Conservation (phyloP, 2,797 vertebrate species). For the Malurus leucopterus region DNA sequence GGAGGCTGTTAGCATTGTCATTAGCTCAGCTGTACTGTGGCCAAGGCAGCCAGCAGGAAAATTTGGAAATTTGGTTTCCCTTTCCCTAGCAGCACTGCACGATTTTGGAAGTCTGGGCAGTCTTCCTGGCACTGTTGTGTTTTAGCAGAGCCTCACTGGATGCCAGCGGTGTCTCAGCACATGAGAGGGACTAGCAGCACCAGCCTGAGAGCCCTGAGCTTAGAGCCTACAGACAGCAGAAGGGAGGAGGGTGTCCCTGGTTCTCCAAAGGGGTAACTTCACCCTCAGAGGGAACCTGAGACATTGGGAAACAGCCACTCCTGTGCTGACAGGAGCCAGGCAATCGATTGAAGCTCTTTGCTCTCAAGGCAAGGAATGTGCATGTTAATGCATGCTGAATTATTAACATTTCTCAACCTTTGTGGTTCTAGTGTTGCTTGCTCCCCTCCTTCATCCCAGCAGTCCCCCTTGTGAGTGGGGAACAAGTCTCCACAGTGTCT, state of each 20-base stretch:
- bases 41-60: neutral
- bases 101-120: neutral
- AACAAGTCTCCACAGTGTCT: neutral
- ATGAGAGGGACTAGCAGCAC: neutral
- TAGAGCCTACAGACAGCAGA: neutral
- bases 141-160: neutral
- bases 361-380: conserved; percentile 47
- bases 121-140: neutral
- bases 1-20: neutral
- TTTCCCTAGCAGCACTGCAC: neutral
- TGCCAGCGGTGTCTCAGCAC: neutral
- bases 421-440: conserved; percentile 5
- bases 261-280: conserved; percentile 23
- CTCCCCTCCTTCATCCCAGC: neutral
- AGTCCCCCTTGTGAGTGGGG: neutral
- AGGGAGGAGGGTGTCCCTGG: neutral
- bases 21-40: neutral
- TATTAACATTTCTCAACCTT: conserved; percentile 59
- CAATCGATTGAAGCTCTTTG: conserved; percentile 53
- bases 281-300: conserved; percentile 41
- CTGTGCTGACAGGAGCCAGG: conserved; percentile 1
- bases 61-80: neutral
- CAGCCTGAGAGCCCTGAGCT: neutral
- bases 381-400: conserved; percentile 70
- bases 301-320: conserved; percentile 4